phyloP scores from a whole-genome alignment of 2,113 vertebrate species.

The Lepus americanus region DNA sequence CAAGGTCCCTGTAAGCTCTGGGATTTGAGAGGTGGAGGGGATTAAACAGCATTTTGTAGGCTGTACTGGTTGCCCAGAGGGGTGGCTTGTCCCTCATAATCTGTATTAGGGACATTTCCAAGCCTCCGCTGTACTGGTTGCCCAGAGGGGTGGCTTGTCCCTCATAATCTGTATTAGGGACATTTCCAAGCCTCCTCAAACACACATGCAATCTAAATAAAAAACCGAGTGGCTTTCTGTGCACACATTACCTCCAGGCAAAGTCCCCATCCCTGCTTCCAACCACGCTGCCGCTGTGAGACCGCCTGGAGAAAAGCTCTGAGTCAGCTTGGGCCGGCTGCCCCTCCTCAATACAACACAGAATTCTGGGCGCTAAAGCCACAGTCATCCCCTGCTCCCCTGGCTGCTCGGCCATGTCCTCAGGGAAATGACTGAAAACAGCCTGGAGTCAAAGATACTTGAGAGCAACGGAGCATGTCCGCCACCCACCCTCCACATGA shows the following conservation, averaged over 20 bases:
- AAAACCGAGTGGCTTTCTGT: neutral
- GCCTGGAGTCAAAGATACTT: neutral
- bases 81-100: neutral
- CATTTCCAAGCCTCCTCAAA: neutral
- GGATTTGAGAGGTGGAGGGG: neutral
- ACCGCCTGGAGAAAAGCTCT: neutral
- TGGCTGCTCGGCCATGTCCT: neutral
- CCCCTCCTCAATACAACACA: neutral
- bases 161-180: neutral
- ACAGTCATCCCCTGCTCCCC: rapidly evolving
- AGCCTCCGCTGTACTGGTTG: neutral
- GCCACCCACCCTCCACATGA: neutral
- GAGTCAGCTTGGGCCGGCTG: neutral
- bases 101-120: neutral
- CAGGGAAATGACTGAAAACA: neutral
- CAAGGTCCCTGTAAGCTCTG: neutral
- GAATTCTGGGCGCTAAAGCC: neutral
- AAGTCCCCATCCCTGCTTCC: neutral
- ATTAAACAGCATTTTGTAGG: neutral
- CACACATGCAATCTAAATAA: neutral
- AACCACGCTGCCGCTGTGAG: neutral
- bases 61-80: neutral
- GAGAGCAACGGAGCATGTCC: neutral
- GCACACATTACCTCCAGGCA: neutral
- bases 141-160: neutral